phyloP scores from a whole-genome alignment of 2,797 vertebrate species.

The Schizopygopsis pylzovi region DNA sequence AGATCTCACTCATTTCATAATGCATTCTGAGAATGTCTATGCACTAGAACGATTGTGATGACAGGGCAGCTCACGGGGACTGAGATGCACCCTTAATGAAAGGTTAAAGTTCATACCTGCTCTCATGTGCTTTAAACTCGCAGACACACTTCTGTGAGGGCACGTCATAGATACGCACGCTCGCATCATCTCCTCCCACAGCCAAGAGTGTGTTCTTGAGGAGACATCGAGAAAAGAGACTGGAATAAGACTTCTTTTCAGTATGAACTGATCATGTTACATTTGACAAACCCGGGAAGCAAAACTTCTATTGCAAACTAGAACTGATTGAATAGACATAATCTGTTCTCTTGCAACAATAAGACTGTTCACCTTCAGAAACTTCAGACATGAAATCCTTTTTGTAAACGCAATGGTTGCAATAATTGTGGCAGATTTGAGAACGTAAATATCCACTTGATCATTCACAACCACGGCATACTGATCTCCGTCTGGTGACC shows the following conservation, averaged over 20 bases:
- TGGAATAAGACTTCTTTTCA: not conserved
- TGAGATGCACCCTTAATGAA: not conserved
- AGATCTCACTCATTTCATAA: no score
- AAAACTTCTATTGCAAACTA: not conserved
- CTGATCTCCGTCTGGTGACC: slow-evolving; percentile 89
- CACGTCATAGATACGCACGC: slow-evolving; percentile 83
- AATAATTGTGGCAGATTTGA: slow-evolving; percentile 86
- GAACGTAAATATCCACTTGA: slow-evolving; percentile 84
- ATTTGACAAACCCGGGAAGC: not conserved
- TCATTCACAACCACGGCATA: slow-evolving; percentile 84
- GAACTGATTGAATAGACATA: not conserved
- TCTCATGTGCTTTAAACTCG: slow-evolving; percentile 95
- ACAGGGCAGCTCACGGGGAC: no score
- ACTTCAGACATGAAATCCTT: slow-evolving; percentile 88
- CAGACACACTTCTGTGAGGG: slow-evolving; percentile 80
- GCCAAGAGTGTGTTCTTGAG: slow-evolving; percentile 85
- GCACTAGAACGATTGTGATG: not conserved
- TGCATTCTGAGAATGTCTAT: not conserved
- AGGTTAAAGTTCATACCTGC: slow-evolving; percentile 78
- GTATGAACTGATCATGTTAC: not conserved
- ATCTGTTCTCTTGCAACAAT: not conserved
- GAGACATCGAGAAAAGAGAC: not conserved
- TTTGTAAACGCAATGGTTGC: slow-evolving; percentile 82
- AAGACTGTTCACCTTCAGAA: slow-evolving; percentile 71
- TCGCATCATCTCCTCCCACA: slow-evolving; percentile 89